phyloP scores from a whole-genome alignment of 1,140 invertebrate species.

The Diabrotica undecimpunctata region DNA sequence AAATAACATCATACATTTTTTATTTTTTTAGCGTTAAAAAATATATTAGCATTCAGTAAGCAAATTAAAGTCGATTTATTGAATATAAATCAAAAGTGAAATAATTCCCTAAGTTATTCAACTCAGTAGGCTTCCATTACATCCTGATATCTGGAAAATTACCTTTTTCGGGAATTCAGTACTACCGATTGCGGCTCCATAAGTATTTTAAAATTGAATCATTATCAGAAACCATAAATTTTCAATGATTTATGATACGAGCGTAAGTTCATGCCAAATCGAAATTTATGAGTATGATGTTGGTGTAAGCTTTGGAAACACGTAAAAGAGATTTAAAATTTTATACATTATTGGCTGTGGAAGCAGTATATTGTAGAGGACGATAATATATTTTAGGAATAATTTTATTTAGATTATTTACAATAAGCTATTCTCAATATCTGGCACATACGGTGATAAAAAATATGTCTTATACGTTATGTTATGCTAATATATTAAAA shows the following conservation, averaged over 20 bases:
- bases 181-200: not conserved
- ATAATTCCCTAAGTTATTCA: not conserved
- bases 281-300: not conserved
- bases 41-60: too few species aligned
- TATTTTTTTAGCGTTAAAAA: too few species aligned
- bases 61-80: too few species aligned
- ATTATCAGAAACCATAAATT: not conserved
- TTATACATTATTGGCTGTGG: not conserved
- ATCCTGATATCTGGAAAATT: slow-evolving; percentile 2
- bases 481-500: too few species aligned
- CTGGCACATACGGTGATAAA: too few species aligned
- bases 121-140: not conserved
- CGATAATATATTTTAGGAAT: too few species aligned
- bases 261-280: slow-evolving; percentile 2
- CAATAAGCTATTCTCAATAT: too few species aligned
- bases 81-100: not conserved
- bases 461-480: too few species aligned
- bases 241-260: not conserved
- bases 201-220: slow-evolving; percentile 3
- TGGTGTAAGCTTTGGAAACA: not conserved
- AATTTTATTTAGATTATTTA: too few species aligned
- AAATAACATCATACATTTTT: too few species aligned
- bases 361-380: too few species aligned
- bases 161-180: not conserved
- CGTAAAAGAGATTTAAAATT: not conserved